phyloP scores from a whole-genome alignment of 2,113 vertebrate genomes.

The Ictalurus punctatus region DNA sequence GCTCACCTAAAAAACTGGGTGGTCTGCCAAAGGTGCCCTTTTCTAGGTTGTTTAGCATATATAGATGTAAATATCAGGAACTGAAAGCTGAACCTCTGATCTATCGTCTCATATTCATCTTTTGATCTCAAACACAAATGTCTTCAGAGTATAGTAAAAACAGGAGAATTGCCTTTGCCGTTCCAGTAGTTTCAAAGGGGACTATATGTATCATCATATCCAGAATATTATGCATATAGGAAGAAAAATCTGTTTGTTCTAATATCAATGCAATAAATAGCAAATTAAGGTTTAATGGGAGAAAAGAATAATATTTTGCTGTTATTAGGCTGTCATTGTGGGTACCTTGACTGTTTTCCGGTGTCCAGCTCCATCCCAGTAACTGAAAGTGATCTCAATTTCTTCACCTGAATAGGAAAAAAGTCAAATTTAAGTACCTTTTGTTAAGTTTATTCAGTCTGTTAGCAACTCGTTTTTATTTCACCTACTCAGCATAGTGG shows the following conservation, averaged over 20 bases:
- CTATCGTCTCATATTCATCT: not conserved
- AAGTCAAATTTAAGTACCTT: not conserved
- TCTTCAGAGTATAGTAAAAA: not conserved
- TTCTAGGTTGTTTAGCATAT: not conserved
- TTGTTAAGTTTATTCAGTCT: not conserved
- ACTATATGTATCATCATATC: too few species aligned
- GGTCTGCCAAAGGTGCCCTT: too few species aligned
- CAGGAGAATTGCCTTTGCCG: not conserved
- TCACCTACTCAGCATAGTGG: not conserved
- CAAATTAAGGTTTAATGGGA: not conserved
- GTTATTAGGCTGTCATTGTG: not conserved
- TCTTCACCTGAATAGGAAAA: conserved; percentile 77
- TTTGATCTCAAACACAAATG: not conserved
- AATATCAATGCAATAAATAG: not conserved
- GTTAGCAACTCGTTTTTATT: not conserved
- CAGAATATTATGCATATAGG: not conserved
- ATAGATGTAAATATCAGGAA: not conserved
- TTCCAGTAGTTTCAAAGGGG: too few species aligned
- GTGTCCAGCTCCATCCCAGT: conserved; percentile 92
- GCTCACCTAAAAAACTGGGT: too few species aligned
- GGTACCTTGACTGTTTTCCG: conserved; percentile 85
- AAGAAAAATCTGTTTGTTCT: not conserved
- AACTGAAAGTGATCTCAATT: conserved; percentile 91
- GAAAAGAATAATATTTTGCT: not conserved
- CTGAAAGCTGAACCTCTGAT: not conserved